Evolutionary conservation across 2,888 invertebrate genomes (phyloP), one percentile per base, ranked within the genome.

Genomic region (Allolobophora icterica): DNA sequence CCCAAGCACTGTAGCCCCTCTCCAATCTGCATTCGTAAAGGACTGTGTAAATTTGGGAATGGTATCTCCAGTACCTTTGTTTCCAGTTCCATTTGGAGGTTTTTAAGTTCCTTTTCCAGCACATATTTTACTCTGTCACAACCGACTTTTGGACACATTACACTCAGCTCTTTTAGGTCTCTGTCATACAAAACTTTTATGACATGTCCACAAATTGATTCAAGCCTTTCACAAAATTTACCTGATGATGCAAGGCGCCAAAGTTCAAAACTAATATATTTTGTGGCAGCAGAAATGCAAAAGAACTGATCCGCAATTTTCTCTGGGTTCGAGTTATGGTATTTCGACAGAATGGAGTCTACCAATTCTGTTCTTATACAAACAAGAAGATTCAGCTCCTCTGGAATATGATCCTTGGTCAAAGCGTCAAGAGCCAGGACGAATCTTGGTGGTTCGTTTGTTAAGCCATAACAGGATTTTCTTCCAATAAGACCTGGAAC

Each of bases 11-110:
- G 0, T 24, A 87, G 87, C 38, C 87, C 87, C 24, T 34, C 34
- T n/a, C 87, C 87, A 87, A 87, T 87, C 87, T 21, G 21, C 35
- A 87, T 5, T 87, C 87, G 87, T 87, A 87, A 87, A 34, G 87
- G 35, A 33, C 87, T 87, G 35, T 35, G 87, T 15, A 35, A 6
- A 35, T 87, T 87, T 87, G 87, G 87, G 15, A 35, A 87, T 0
- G 87, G 87, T n/a, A 87, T 38, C 35, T 87, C 87, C 35, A 38
- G 34, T 35, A 15, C 38, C 30, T 87, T 34, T 2, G n/a, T 87
- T 17, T 34, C 87, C 24, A 87, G 35, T 35, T 87, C 87, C n/a
- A 24, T 17, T 33, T 38, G 19, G 24, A 87, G 87, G 21, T 24
- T 87, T 35, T 35, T 38, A 21, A 87, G 87, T 35, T 35, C 38